These are phyloP conservation scores for Frieseomelitta varia DNA, from an alignment of 1,140 invertebrate genomes.

Conservation along the genomic window DNA sequence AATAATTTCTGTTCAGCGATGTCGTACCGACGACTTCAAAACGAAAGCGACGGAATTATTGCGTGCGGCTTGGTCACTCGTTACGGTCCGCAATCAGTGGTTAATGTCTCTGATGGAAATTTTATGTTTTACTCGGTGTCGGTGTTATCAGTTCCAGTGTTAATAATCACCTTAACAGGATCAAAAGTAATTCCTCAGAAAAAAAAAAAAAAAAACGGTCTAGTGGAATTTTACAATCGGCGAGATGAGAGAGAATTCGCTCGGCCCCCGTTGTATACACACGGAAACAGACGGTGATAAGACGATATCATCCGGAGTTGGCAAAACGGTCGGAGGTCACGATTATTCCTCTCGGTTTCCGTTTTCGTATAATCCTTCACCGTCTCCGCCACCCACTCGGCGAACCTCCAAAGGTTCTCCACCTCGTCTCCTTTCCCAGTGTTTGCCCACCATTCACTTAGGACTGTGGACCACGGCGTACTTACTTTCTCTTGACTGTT, in stretches of 20 bases:
- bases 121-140: too few species aligned
- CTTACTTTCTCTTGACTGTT: constrained; percentile 51
- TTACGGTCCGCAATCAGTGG: too few species aligned
- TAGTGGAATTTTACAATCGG: neutral
- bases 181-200: too few species aligned
- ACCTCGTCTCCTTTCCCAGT: constrained; percentile 61
- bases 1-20: too few species aligned
- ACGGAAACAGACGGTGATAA: neutral
- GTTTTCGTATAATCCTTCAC: constrained; percentile 43
- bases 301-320: neutral
- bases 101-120: too few species aligned
- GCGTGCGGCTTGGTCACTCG: too few species aligned
- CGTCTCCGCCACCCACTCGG: constrained; percentile 35
- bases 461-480: constrained; percentile 43
- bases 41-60: too few species aligned
- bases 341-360: constrained; percentile 44
- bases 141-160: too few species aligned
- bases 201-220: too few species aligned
- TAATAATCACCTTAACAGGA: too few species aligned
- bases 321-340: constrained; percentile 11
- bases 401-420: constrained; percentile 48
- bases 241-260: neutral
- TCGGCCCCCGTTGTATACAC: too few species aligned
- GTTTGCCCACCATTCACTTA: constrained; percentile 67
- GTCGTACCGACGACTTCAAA: too few species aligned